Base-by-base conservation (phyloP, 2,797 vertebrate genomes). In the Paguma larvata region DNA sequence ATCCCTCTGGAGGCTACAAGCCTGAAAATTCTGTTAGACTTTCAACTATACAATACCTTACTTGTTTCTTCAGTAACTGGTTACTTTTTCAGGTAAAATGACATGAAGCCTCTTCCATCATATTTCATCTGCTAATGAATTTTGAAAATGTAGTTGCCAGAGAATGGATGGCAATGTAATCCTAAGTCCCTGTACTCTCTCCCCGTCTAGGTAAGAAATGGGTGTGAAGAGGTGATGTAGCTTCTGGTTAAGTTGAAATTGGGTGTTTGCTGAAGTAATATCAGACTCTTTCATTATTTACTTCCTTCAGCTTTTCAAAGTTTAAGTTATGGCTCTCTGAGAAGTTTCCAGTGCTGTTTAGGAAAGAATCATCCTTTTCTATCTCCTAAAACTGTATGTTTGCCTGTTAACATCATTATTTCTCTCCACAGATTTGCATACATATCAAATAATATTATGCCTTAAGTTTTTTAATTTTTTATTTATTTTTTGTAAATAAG, bases 261-360 rank as follows among this genome's bases (percentile, higher is more conserved):
- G 67, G 11, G 78, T 0, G 16, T 53, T 23, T 85, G 2, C 62
- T 84, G 48, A 94, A 83, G n/a, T 80, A 38, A 38, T 92, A 85
- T 92, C 63, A 94, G 95, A 95, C 85, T 88, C 18, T 97, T 96
- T 48, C 63, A 38, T 93, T 63, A 88, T 63, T 91, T 96, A 72
- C 94, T 95, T 96, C 82, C 72, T 96, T 91, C 67, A 67, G 38
- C 62, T 97, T 80, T 79, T 91, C 48, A 92, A 86, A 88, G 14
- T 41, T 56, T 63, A 84, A 62, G n/a, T 44, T 73, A 19, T 9
- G 59, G 32, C 25, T 67, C 23, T 87, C 30, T 46, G 34, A 96
- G 83, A 94, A 63, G 1, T 6, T 84, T 78, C 46, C 27, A 92
- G 11, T 77, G 12, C 9, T 72, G 85, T 34, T 77, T 53, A 13